Base-by-base conservation (phyloP, 2,113 vertebrate species). In the Erythrocercus mccallii region DNA sequence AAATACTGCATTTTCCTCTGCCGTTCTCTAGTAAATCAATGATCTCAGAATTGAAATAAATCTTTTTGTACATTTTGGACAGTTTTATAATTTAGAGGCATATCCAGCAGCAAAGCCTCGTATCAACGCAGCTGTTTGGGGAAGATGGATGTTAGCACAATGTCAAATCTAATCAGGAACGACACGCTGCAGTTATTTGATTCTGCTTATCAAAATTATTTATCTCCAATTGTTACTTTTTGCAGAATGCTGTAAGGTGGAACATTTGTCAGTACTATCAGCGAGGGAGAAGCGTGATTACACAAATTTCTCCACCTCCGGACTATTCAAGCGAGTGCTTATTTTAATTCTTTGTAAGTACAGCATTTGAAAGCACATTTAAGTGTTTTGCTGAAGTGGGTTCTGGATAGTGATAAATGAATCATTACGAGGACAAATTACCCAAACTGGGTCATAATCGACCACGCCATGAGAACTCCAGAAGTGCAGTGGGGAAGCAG, bases 321-420 rank as follows among this genome's bases (percentile, higher is more conserved):
- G 68, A 61, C 50, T 64, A 21, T 53, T 57, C 61, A 28, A 44
- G 62, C 57, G 14, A 80, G 64, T 2, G 62, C 79, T 90, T 48
- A 51, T 80, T 94, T 93, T 87, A 92, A 90, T 96, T 94, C 88
- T 81, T 68, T 23, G 0, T 33, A 84, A 90, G 81, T 23, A 15
- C 38, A 21, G 81, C 84, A 7, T 85, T 82, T 77, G 30, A 72
- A 81, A 95, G 71, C 91, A 31, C 74, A 24, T 53, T 70, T 27
- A 70, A 95, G 68, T 77, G 78, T 85, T 94, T 90, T 73, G 87
- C 62, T 95, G 92, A 93, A 96, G 91, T 86, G 87, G 77, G 62
- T 91, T 92, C 86, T 90, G 92, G 74, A 86, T 86, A 20, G 85
- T 31, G 82, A 95, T 92, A 96, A 95, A 95, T 93, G 92, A 96